A percentile compares a stretch with the other conserved stretches of the same genome.
These are phyloP conservation scores for Sebastes schlegelii DNA, from an alignment of 2,113 vertebrate genomes.

Conservation along the genomic window DNA sequence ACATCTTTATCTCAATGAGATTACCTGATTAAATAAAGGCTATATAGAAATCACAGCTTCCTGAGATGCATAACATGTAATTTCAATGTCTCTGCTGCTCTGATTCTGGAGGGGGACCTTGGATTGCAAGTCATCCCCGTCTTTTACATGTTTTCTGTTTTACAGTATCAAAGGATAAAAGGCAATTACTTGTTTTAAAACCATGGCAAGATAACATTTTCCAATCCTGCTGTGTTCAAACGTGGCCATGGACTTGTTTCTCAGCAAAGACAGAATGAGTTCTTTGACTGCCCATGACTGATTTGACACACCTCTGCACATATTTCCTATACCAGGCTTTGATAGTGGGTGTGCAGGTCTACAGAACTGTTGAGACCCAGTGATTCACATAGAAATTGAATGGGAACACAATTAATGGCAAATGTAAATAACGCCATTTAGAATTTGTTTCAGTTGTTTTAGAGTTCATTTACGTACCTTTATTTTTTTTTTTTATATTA, in stretches of 20 bases:
- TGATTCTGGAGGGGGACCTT: neutral
- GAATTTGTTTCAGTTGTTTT: constrained; percentile 20
- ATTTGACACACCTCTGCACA: neutral
- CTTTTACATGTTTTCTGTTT: neutral
- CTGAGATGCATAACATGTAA: neutral
- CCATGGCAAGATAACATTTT: neutral
- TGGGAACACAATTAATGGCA: constrained; percentile 18
- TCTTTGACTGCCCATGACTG: neutral
- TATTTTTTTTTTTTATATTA: neutral
- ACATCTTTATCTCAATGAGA: neutral
- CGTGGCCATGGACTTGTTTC: neutral
- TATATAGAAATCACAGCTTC: neutral
- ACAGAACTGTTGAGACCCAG: constrained; percentile 9
- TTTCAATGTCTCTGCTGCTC: neutral
- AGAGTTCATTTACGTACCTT: neutral
- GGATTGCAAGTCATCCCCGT: neutral
- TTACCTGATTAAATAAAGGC: constrained; percentile 2
- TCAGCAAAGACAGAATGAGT: neutral
- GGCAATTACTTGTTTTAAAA: neutral
- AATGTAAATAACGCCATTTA: neutral
- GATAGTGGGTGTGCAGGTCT: neutral
- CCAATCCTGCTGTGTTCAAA: neutral
- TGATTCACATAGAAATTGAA: constrained; percentile 10
- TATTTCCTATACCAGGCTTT: neutral
- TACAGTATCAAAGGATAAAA: neutral